Evolutionary conservation across 2,888 invertebrate genomes (phyloP).

Genomic region (Periphyllus acericola): DNA sequence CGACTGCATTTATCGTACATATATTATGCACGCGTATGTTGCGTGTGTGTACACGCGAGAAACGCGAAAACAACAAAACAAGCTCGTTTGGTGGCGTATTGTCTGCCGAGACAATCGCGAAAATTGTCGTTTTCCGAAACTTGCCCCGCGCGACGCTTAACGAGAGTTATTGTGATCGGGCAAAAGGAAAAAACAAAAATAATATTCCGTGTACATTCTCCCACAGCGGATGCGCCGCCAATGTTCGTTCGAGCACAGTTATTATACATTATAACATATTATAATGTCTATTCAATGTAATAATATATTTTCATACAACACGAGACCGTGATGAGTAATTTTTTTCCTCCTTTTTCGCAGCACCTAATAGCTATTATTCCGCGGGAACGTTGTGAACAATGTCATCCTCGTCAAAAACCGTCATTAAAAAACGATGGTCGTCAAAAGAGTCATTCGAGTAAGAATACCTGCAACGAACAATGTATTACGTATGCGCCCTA

Average conservation of each 20-base stretch:
- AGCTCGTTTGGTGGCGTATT: constrained; percentile 43
- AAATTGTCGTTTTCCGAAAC: constrained; percentile 51
- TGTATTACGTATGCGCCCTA: too few species aligned
- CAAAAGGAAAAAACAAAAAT: constrained; percentile 16
- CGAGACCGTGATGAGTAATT: not conserved
- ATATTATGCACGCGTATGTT: not conserved
- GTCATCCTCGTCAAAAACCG: not conserved
- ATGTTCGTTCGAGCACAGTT: not conserved
- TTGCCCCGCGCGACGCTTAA: constrained; percentile 39
- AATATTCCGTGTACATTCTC: not conserved
- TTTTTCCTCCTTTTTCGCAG: not conserved
- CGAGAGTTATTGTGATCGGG: constrained; percentile 55
- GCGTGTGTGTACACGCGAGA: not conserved
- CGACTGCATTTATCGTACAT: not conserved
- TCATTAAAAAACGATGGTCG: not conserved
- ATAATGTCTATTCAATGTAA: not conserved
- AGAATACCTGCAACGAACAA: too few species aligned
- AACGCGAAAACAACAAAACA: constrained; percentile 26
- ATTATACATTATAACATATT: not conserved
- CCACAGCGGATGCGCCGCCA: constrained; percentile 41
- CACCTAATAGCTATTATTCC: not conserved
- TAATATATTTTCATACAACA: constrained; percentile 12
- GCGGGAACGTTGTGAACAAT: not conserved
- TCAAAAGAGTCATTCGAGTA: not conserved
- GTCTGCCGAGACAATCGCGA: constrained; percentile 52